phyloP scores from a whole-genome alignment of 2,888 invertebrate species.

The Calephelis perditalis region DNA sequence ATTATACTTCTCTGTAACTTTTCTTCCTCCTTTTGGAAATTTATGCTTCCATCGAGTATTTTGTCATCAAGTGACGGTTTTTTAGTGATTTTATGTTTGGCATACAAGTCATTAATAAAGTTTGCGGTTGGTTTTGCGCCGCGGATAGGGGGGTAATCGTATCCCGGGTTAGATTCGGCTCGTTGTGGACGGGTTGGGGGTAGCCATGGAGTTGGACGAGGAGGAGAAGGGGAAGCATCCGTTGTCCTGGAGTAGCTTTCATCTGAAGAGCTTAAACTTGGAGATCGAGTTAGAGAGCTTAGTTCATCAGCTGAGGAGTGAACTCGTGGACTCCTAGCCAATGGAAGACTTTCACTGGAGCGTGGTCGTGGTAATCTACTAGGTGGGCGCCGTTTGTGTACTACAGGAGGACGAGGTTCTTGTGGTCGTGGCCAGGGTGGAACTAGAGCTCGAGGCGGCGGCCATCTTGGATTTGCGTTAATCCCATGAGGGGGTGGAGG shows the following conservation, averaged over 20 bases:
- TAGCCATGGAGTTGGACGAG: constrained; percentile 73
- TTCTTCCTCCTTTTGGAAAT: constrained; percentile 68
- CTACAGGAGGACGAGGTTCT: constrained; percentile 58
- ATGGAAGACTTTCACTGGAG: constrained; percentile 81
- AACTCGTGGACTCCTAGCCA: constrained; percentile 78
- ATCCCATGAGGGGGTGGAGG: constrained; percentile 79
- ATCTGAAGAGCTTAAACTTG: constrained; percentile 90
- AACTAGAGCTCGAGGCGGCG: constrained; percentile 73
- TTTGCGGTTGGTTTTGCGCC: constrained; percentile 53
- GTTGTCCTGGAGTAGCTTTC: constrained; percentile 91
- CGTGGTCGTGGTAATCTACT: constrained; percentile 79
- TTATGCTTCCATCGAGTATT: constrained; percentile 53
- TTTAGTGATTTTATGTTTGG: constrained; percentile 60
- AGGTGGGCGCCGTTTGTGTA: constrained; percentile 60
- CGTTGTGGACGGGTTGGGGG: constrained; percentile 67
- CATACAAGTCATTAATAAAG: constrained; percentile 60
- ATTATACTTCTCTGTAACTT: constrained; percentile 70
- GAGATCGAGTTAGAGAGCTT: constrained; percentile 88
- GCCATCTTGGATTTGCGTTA: constrained; percentile 56
- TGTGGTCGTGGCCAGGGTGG: constrained; percentile 82
- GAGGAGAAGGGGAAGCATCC: constrained; percentile 81
- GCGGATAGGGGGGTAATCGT: constrained; percentile 80
- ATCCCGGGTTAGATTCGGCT: constrained; percentile 72
- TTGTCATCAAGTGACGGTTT: constrained; percentile 65
- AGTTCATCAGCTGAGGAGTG: constrained; percentile 91